Conservation (phyloP, 2,113 vertebrate species). For the Amphilophus citrinellus region DNA sequence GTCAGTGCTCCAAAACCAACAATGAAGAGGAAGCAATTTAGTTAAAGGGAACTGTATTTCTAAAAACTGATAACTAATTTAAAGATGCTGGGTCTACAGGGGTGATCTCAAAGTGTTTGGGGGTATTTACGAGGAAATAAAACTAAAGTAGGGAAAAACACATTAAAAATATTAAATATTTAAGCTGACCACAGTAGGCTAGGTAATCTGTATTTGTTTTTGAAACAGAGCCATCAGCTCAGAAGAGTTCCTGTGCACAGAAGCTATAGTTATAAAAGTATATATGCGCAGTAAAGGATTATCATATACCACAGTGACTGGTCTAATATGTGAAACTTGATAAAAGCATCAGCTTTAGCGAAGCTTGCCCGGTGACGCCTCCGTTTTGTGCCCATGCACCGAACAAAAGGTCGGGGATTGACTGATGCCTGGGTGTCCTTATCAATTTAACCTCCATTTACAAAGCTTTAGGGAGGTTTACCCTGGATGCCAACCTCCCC, state of each 20-base stretch:
- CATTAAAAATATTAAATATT: not conserved
- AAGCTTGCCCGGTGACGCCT: constrained; percentile 27
- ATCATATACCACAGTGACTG: constrained; percentile 23
- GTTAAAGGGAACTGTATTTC: not conserved
- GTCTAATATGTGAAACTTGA: constrained; percentile 17
- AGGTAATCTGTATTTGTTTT: not conserved
- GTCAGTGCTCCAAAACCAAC: not conserved
- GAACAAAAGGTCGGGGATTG: constrained; percentile 71
- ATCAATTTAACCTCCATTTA: constrained; percentile 77
- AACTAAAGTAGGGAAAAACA: not conserved
- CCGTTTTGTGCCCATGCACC: constrained; percentile 44
- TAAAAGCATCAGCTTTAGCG: constrained; percentile 14
- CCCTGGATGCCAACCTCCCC: constrained; percentile 37
- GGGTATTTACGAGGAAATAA: not conserved
- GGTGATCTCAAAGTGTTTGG: not conserved
- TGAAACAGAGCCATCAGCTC: not conserved
- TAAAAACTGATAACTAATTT: not conserved
- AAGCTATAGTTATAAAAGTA: not conserved
- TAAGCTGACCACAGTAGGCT: not conserved
- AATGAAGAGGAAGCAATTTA: not conserved
- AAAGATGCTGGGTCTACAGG: not conserved
- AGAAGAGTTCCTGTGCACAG: not conserved
- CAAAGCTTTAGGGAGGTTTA: constrained; percentile 68
- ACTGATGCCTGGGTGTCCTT: constrained; percentile 63
- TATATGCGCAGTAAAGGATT: not conserved